A percentile compares a stretch with the other conserved stretches of the same genome.
Evolutionary conservation across 2,113 vertebrate genomes (phyloP).

Genomic region (Tupaia chinensis): DNA sequence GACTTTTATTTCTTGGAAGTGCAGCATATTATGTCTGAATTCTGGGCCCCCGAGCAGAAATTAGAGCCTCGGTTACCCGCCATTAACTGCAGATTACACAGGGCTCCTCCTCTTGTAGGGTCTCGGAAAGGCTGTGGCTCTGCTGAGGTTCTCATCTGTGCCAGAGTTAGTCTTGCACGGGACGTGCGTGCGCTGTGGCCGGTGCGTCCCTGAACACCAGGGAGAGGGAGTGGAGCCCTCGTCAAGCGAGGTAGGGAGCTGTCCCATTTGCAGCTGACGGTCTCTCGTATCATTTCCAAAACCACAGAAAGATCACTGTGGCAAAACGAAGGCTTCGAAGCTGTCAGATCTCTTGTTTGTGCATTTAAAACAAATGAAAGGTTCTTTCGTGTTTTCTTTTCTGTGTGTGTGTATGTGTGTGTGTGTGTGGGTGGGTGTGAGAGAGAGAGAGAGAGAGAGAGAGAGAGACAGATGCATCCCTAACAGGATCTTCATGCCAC

Average conservation of each 20-base stretch:
- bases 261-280: fast-evolving
- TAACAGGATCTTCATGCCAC: too few species aligned
- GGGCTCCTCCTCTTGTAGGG: background rate
- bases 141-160: background rate
- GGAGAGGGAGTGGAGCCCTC: background rate
- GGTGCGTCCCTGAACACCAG: fast-evolving
- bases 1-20: conserved; percentile 47
- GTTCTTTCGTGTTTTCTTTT: too few species aligned
- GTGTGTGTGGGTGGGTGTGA: too few species aligned
- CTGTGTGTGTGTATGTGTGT: too few species aligned
- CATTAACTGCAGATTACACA: conserved; percentile 6
- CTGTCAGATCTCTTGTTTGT: background rate
- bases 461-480: too few species aligned
- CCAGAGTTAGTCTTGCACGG: background rate
- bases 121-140: background rate
- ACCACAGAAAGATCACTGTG: background rate
- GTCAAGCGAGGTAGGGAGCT: background rate
- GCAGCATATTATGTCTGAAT: background rate
- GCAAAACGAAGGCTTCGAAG: background rate
- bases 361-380: too few species aligned
- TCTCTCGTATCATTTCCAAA: background rate
- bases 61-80: background rate
- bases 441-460: too few species aligned
- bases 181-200: fast-evolving
- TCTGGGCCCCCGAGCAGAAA: background rate